Percentiles rank a stretch among this genome's conserved stretches.
Evolutionary conservation across 2,888 invertebrate species (phyloP).

Genomic region (Acronicta aceris): DNA sequence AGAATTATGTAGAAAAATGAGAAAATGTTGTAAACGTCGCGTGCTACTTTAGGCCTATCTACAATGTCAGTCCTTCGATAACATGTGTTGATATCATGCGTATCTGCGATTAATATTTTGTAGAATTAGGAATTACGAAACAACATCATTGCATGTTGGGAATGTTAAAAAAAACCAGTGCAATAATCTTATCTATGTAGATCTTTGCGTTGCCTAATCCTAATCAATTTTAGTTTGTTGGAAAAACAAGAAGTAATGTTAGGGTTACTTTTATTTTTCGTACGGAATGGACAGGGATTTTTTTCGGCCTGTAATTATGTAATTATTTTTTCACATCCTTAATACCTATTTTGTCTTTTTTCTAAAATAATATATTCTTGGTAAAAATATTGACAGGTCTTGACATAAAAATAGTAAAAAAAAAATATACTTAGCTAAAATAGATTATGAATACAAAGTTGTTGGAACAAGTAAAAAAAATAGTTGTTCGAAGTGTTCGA

Average conservation of each 20-base stretch:
- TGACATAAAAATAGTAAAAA: too few species aligned
- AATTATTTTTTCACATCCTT: too few species aligned
- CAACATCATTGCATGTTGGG: conserved; percentile 34
- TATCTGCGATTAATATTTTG: conserved; percentile 47
- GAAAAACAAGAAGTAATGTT: background rate
- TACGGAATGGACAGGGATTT: background rate
- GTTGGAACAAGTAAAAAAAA: background rate
- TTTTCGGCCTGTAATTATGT: too few species aligned
- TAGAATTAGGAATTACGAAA: conserved; percentile 50
- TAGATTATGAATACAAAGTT: background rate
- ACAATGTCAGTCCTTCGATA: conserved; percentile 51
- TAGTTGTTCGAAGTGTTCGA: too few species aligned
- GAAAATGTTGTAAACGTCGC: conserved; percentile 34
- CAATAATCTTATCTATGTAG: conserved; percentile 6
- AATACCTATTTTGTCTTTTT: too few species aligned
- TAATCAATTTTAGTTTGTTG: background rate
- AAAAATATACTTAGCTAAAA: background rate
- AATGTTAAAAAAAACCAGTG: conserved; percentile 1
- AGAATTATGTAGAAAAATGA: conserved; percentile 14
- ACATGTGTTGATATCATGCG: conserved; percentile 40
- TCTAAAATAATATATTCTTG: too few species aligned
- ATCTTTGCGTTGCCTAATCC: background rate
- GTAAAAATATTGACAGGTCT: too few species aligned
- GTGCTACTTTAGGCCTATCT: conserved; percentile 58
- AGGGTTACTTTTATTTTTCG: background rate